Evolutionary conservation across 2,888 invertebrate genomes (phyloP).

Genomic region (Synanthedon vespiformis): DNA sequence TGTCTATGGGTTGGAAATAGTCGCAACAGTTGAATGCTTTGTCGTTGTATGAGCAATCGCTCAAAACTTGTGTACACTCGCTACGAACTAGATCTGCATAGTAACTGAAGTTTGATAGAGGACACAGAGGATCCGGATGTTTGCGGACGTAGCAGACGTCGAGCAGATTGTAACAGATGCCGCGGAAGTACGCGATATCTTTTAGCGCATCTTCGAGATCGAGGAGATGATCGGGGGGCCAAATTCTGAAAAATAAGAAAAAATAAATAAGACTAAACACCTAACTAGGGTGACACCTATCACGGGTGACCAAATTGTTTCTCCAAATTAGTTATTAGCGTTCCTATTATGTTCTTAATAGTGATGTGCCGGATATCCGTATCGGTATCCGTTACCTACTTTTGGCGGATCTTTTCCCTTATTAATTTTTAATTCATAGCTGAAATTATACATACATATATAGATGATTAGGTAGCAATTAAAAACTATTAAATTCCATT

Average conservation of each 20-base stretch:
- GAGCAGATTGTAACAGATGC: slow-evolving; percentile 74
- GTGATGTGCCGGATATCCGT: too few species aligned
- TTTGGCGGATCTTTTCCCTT: too few species aligned
- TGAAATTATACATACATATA: too few species aligned
- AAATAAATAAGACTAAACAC: too few species aligned
- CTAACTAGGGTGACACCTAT: too few species aligned
- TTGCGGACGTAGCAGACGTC: slow-evolving; percentile 68
- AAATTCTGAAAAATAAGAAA: slow-evolving; percentile 53
- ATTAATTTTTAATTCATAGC: too few species aligned
- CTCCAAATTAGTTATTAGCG: too few species aligned
- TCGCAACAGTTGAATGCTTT: slow-evolving; percentile 71
- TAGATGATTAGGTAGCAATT: too few species aligned
- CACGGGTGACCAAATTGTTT: too few species aligned
- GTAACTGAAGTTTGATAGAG: slow-evolving; percentile 69
- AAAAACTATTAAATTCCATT: too few species aligned
- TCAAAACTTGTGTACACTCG: slow-evolving; percentile 59
- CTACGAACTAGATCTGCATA: slow-evolving; percentile 69
- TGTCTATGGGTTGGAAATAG: slow-evolving; percentile 70
- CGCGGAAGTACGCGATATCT: slow-evolving; percentile 77
- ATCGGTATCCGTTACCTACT: too few species aligned
- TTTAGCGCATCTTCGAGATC: slow-evolving; percentile 78
- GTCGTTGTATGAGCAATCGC: slow-evolving; percentile 65
- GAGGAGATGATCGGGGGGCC: slow-evolving; percentile 74
- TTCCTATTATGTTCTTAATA: too few species aligned
- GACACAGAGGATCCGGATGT: slow-evolving; percentile 66